Conservation (phyloP, 1,140 invertebrate genomes). For the Drosophila chauvacae region DNA sequence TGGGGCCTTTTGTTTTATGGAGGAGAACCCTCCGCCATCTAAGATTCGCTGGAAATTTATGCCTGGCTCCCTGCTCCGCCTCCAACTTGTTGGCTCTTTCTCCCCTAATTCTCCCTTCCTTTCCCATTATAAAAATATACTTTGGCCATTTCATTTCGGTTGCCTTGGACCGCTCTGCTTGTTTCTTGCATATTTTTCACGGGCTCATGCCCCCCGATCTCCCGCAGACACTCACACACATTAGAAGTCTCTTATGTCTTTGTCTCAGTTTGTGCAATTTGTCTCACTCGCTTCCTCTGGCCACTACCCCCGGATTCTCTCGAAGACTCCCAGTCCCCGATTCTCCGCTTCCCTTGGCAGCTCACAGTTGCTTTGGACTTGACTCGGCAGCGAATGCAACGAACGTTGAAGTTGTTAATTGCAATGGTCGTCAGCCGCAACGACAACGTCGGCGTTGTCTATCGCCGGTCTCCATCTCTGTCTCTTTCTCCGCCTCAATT, state of each 20-base stretch:
- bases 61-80: constrained; percentile 10
- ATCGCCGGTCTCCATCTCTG: background rate
- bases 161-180: constrained; percentile 22
- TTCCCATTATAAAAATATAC: constrained; percentile 64
- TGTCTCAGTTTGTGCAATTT: constrained; percentile 71
- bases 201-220: constrained; percentile 41
- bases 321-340: constrained; percentile 2
- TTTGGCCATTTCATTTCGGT: constrained; percentile 73
- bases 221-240: constrained; percentile 19
- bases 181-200: constrained; percentile 80
- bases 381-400: constrained; percentile 61
- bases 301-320: constrained; percentile 15
- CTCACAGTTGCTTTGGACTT: constrained; percentile 11
- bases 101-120: constrained; percentile 22
- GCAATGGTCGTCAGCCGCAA: constrained; percentile 72
- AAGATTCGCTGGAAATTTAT: constrained; percentile 65
- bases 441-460: constrained; percentile 39
- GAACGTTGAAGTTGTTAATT: constrained; percentile 82
- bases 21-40: constrained; percentile 46
- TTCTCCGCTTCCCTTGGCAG: constrained; percentile 23
- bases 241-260: constrained; percentile 51
- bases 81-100: constrained; percentile 1
- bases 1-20: constrained; percentile 46
- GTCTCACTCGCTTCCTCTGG: constrained; percentile 41
- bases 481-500: constrained; percentile 23